Conservation (phyloP, 2,888 invertebrate species). For the Halictus quadricinctus region DNA sequence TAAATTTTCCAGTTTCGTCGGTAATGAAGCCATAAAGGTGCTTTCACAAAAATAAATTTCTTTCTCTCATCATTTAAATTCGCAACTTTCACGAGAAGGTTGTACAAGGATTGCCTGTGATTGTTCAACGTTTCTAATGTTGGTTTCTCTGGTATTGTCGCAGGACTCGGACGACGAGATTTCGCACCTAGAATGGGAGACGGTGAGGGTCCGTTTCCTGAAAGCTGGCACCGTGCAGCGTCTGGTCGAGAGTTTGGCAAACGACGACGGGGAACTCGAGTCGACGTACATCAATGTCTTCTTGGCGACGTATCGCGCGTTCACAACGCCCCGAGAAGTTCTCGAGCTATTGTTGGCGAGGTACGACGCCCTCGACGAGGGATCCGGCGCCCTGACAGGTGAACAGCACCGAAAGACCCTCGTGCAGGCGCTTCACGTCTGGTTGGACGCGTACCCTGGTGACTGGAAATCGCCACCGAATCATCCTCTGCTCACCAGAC, state of each 20-base stretch:
- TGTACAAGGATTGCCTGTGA: not conserved
- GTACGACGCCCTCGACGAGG: constrained; percentile 88
- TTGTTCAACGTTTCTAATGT: not conserved
- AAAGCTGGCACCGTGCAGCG: constrained; percentile 97
- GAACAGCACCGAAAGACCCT: constrained; percentile 92
- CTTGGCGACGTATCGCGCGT: constrained; percentile 96
- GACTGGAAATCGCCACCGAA: constrained; percentile 92
- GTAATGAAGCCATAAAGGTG: not conserved
- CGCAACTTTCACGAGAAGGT: not conserved
- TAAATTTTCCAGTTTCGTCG: not conserved
- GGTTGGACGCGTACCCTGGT: constrained; percentile 98
- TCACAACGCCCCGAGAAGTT: constrained; percentile 94
- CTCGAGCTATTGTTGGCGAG: constrained; percentile 91
- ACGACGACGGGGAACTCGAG: constrained; percentile 97
- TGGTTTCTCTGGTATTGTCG: constrained; percentile 42
- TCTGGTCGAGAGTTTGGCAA: constrained; percentile 96
- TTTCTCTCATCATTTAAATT: not conserved
- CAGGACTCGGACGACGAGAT: constrained; percentile 96
- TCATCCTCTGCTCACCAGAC: constrained; percentile 90
- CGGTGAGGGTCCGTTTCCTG: constrained; percentile 95
- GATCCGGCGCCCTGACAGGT: constrained; percentile 84
- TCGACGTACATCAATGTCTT: constrained; percentile 99
- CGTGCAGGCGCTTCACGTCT: constrained; percentile 95
- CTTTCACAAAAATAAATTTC: not conserved
- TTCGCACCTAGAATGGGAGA: constrained; percentile 99